Base-by-base conservation (phyloP, 2,888 invertebrate genomes). In the Cephus nigrinus region DNA sequence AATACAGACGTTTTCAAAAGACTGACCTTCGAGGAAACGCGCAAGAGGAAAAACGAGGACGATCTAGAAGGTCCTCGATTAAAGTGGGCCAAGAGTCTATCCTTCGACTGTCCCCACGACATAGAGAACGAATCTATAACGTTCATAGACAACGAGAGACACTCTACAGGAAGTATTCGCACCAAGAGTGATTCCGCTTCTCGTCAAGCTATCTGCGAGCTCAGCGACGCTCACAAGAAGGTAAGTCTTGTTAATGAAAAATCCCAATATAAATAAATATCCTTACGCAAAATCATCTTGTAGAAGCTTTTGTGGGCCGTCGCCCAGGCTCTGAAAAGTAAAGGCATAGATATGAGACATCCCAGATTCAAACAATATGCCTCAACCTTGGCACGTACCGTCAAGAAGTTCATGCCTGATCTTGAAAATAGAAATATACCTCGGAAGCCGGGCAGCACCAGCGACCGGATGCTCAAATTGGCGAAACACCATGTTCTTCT, bases 291-390 rank as follows among this genome's bases (percentile, higher is more conserved):
- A 23, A 23, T 55, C 23, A 55, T 78, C 78, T 74, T 75, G 73
- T 89, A 95, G 96, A 97, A 97, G 93, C 92, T 97, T 35, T 92
- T 96, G 31, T 96, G 96, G 96, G 96, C 96, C 0, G 96, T 96
- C 5, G 95, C 96, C 3, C 95, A 96, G 86, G 95, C 96, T 0
- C 92, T 97, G 31, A 94, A 96, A 72, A 92, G 93, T 35, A 95
- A 95, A 89, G 96, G 96, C 69, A 94, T 96, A 87, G 94, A 94
- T 0, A 93, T 94, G 92, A 93, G 93, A 0, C 95, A 96, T 84
- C 93, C 94, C 0, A 93, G 94, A 71, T 97, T 96, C 92, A 95
- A 95, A 78, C 93, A 94, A 80, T 95, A 94, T 88, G 96, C 96
- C 4, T 93, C 95, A 0, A 92, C 93, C 1, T 91, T 97, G 77